Base-by-base conservation (phyloP, 2,888 invertebrate species). In the Pasiphila rectangulata region DNA sequence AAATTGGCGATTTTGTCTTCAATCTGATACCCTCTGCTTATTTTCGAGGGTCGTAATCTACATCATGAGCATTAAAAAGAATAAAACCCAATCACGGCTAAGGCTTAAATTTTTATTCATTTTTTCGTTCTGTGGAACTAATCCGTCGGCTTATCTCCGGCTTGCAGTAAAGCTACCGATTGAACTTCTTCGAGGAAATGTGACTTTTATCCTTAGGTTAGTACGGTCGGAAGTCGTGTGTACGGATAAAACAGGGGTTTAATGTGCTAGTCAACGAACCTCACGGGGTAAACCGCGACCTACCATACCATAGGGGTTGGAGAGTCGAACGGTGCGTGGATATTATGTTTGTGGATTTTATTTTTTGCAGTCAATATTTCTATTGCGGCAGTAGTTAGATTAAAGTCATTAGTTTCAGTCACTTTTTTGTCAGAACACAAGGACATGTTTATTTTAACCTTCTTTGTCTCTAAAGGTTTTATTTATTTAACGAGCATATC, bases 141-240 rank as follows among this genome's bases (percentile, higher is more conserved):
- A 86, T 85, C 85, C 83, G 54, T 38, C 60, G 64, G 82, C 80
- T 85, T 86, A 86, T 86, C 85, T 84, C 65, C 61, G 61, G 73
- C 75, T 73, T 75, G 77, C 82, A 83, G 75, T 74, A 65, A 76
- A 76, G 70, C 74, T 69, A 67, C 64, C 50, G 63, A 61, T 60
- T 60, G 48, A 37, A 16, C n/a, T n/a, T 7, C 3, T 46, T 15
- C 32, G 46, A 36, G 4, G 34, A 16, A 63, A 66, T 63, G 21
- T 64, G 15, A 35, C 46, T 60, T 55, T 42, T 69, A 62, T 27
- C 1, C 0, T 0, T 10, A 1, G n/a, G 0, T 0, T 0, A 0
- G 37, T 61, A 78, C 49, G 61, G 67, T 63, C 55, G 35, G 52
- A 36, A 61, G 58, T 75, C 12, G 56, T 15, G 13, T 69, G 65